phyloP scores from a whole-genome alignment of 2,888 invertebrate species.

The Tineola bisselliella region DNA sequence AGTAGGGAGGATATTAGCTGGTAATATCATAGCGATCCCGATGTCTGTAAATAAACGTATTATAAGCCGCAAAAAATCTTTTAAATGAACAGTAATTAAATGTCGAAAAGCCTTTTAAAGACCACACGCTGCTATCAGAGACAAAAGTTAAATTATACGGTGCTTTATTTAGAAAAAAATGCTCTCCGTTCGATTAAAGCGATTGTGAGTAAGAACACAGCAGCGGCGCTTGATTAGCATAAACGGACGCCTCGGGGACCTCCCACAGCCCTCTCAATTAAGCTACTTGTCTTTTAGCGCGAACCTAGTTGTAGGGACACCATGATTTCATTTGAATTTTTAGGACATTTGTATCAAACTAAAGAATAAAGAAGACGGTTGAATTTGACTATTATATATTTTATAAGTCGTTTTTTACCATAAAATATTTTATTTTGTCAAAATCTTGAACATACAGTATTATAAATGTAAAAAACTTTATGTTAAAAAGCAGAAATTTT shows the following conservation, averaged over 20 bases:
- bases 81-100: not conserved
- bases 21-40: no score
- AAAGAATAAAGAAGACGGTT: no score
- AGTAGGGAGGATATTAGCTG: no score
- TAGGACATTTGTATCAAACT: no score
- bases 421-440: no score
- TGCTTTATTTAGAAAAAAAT: not conserved
- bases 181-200: slow-evolving; percentile 16
- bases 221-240: slow-evolving; percentile 60
- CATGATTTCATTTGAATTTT: not conserved
- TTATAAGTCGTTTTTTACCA: no score
- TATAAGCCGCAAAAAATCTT: no score
- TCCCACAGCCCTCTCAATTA: slow-evolving; percentile 61
- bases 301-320: slow-evolving; percentile 6
- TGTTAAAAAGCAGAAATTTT: not conserved
- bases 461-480: no score
- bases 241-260: slow-evolving; percentile 52
- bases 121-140: not conserved
- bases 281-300: slow-evolving; percentile 62
- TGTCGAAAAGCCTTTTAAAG: not conserved
- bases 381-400: no score
- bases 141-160: slow-evolving; percentile 11
- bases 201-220: slow-evolving; percentile 56
- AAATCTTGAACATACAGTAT: no score
- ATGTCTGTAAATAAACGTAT: no score